phyloP scores from a whole-genome alignment of 2,888 invertebrate species.

The Cephus spinipes region DNA sequence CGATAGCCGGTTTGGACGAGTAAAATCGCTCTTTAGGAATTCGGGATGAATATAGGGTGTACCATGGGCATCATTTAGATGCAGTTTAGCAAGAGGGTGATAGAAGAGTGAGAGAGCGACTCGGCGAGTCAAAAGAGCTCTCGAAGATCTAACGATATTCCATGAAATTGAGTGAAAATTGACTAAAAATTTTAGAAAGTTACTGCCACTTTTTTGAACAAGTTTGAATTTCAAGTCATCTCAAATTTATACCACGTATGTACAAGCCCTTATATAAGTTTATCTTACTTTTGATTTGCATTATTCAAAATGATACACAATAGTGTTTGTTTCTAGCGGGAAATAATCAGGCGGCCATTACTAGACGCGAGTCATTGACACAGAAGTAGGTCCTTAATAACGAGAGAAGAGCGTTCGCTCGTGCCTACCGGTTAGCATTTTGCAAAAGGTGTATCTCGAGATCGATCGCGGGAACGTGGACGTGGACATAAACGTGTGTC shows the following conservation, averaged over 20 bases:
- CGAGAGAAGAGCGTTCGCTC: neutral
- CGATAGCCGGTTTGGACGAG: neutral
- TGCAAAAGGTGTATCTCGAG: neutral
- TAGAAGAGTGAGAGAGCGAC: neutral
- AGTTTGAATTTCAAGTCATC: neutral
- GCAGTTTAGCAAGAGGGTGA: neutral
- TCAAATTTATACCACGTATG: neutral
- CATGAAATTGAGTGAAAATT: neutral
- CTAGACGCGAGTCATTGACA: slow-evolving; percentile 6
- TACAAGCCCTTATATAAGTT: neutral
- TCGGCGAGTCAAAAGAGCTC: neutral
- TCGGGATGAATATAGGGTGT: neutral
- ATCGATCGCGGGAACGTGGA: neutral
- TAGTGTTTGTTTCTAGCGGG: neutral
- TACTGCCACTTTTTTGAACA: neutral
- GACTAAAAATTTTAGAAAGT: neutral
- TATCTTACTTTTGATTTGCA: neutral
- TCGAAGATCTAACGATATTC: neutral
- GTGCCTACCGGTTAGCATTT: neutral
- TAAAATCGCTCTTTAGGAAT: neutral
- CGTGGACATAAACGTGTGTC: neutral
- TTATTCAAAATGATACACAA: neutral
- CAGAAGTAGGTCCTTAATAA: slow-evolving; percentile 4
- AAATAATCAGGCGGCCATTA: neutral
- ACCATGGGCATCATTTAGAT: neutral